Base-by-base conservation (phyloP, 2,797 vertebrate species). In the Acanthopagrus latus region DNA sequence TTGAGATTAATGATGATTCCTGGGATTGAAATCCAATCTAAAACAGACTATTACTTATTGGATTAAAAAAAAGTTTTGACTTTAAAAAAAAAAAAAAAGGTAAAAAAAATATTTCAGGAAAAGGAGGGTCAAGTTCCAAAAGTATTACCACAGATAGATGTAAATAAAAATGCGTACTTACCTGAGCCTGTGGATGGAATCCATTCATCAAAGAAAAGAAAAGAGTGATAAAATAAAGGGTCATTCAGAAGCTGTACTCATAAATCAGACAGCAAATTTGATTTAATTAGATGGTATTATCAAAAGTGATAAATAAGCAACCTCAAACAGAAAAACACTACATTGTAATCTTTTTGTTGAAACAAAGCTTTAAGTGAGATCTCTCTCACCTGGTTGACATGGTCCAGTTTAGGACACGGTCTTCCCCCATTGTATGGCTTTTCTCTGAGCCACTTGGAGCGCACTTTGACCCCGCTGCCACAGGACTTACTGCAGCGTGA, bases 391-490 rank as follows among this genome's bases (percentile, higher is more conserved):
- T 99, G 98, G 92, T 98, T 99, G 79, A 98, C 92, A 0, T 99
- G 98, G 92, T 99, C 98, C 63, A 99, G 93, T 87, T 99, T 99
- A 50, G 98, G 98, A 74, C 98, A 99, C 0, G 98, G 98, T 52
- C 97, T 96, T 52, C 98, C 98, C 1, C 97, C 97, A 25, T 99
- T 99, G 81, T 99, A 99, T 0, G 98, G 98, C 46, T 99, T 99
- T 82, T 99, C 98, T n/a, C 98, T 87, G 3, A 99, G 96, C 98
- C 98, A 99, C 88, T 99, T 99, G 23, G 98, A 99, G 1, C 98
- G 96, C 74, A 99, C 98, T 76, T 99, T 99, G 76, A 99, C 98
- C 0, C 98, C 98, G 1, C 97, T 99, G 29, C 98, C 98, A 2
- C 98, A 99, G 9, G 98, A 98, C 84, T 98, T 99, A 60, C 98